phyloP scores from a whole-genome alignment of 2,113 vertebrate species.

The Brachyhypopomus gauderio region DNA sequence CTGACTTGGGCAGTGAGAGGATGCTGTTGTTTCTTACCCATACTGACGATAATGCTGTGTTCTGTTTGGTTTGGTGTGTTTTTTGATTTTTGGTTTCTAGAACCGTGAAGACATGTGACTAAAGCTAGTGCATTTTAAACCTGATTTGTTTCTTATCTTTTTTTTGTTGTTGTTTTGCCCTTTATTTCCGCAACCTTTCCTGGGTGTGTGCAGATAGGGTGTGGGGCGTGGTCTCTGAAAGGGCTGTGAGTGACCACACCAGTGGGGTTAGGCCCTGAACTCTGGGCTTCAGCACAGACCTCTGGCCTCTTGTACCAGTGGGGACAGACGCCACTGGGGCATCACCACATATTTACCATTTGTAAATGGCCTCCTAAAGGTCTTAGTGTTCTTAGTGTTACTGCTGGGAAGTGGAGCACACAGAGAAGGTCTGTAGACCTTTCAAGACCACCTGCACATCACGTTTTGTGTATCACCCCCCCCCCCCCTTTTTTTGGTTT shows the following conservation, averaged over 20 bases:
- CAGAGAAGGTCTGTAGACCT: too few relatives aligned
- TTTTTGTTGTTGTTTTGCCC: not conserved
- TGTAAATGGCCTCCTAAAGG: too few relatives aligned
- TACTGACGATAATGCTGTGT: not conserved
- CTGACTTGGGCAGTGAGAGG: conserved; percentile 26
- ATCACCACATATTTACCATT: too few relatives aligned
- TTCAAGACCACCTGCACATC: too few relatives aligned
- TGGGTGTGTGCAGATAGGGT: not conserved
- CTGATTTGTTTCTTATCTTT: not conserved
- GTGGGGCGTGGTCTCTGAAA: not conserved
- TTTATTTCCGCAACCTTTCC: not conserved
- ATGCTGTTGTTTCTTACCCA: conserved; percentile 43
- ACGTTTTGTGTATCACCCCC: too few relatives aligned
- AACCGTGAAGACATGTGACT: conserved; percentile 14
- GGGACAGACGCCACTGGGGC: too few relatives aligned
- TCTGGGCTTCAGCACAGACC: too few relatives aligned
- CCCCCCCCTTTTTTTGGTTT: too few relatives aligned
- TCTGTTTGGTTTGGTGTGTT: conserved; percentile 4
- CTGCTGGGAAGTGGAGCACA: too few relatives aligned
- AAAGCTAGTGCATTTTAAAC: not conserved
- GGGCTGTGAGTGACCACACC: not conserved
- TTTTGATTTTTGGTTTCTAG: not conserved
- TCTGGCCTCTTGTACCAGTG: too few relatives aligned
- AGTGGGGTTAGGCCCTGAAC: too few relatives aligned
- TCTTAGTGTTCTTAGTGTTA: too few relatives aligned